Conservation (phyloP, 2,113 vertebrate genomes). For the Proterorhinus semilunaris region DNA sequence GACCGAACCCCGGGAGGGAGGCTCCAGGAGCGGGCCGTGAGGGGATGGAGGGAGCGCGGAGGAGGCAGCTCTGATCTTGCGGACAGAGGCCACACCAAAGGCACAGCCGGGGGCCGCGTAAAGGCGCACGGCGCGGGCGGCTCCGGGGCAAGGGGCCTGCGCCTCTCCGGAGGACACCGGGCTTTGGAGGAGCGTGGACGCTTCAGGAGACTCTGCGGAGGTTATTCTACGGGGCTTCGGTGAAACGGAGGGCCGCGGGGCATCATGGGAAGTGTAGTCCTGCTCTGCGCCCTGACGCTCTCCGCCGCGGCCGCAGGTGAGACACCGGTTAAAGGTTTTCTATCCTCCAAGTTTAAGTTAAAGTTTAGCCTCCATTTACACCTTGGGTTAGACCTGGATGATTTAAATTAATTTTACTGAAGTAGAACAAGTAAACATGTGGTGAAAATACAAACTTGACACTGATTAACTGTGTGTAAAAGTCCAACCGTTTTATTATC, state of each 20-base stretch:
- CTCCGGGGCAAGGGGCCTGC: background rate
- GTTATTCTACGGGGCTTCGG: constrained; percentile 10
- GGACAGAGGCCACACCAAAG: background rate
- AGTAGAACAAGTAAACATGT: no score
- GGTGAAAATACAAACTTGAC: no score
- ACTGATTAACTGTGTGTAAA: no score
- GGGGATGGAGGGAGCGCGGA: background rate
- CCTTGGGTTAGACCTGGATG: background rate
- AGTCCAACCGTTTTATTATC: no score
- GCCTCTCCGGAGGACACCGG: background rate
- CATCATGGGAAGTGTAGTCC: constrained; percentile 5
- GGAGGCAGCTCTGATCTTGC: background rate
- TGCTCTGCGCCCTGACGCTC: background rate
- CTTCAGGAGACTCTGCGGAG: background rate
- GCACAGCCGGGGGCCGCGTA: background rate
- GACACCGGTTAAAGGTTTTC: background rate
- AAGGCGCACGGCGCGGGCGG: background rate
- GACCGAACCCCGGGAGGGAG: background rate
- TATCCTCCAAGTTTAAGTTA: background rate
- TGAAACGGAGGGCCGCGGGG: background rate
- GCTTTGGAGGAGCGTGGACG: background rate
- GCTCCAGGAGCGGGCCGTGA: no score
- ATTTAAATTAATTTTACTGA: background rate
- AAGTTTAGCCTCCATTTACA: background rate
- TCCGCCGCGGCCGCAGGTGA: background rate